These are phyloP conservation scores for Stenchaetothrips biformis DNA, from an alignment of 2,888 invertebrate species.

Conservation along the genomic window DNA sequence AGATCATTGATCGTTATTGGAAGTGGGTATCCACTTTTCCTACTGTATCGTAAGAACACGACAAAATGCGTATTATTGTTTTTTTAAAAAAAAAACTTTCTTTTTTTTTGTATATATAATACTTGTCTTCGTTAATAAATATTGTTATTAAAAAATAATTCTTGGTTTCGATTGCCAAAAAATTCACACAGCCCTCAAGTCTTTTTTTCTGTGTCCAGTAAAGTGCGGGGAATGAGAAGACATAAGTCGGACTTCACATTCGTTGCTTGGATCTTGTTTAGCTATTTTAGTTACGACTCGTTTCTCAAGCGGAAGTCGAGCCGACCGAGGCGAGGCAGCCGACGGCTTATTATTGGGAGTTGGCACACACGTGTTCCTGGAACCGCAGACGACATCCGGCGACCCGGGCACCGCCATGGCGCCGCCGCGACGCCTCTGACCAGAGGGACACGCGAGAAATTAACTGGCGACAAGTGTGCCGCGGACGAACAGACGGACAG, in stretches of 20 bases:
- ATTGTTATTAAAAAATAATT: neutral
- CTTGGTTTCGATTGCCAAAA: too few relatives aligned
- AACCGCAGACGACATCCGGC: slow-evolving; percentile 20
- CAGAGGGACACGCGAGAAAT: too few relatives aligned
- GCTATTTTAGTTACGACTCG: neutral
- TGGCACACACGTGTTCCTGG: neutral
- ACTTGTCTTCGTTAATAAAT: neutral
- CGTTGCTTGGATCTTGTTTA: neutral
- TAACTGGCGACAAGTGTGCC: too few relatives aligned
- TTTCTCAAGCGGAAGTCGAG: neutral
- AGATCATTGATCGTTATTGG: neutral
- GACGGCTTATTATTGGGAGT: too few relatives aligned
- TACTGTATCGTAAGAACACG: too few relatives aligned
- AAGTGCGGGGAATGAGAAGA: neutral
- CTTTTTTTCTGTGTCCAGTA: neutral
- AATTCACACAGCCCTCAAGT: too few relatives aligned
- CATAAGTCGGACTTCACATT: neutral
- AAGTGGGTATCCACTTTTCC: too few relatives aligned
- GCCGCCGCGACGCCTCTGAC: too few relatives aligned
- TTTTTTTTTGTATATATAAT: neutral
- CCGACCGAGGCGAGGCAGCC: neutral
- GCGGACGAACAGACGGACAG: too few relatives aligned
- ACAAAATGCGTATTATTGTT: neutral
- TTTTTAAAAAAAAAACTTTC: neutral
- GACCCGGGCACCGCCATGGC: too few relatives aligned